Evolutionary conservation across 2,797 vertebrate genomes (phyloP), one percentile per base, ranked within the genome.

Genomic region (Brotogeris chrysoptera): DNA sequence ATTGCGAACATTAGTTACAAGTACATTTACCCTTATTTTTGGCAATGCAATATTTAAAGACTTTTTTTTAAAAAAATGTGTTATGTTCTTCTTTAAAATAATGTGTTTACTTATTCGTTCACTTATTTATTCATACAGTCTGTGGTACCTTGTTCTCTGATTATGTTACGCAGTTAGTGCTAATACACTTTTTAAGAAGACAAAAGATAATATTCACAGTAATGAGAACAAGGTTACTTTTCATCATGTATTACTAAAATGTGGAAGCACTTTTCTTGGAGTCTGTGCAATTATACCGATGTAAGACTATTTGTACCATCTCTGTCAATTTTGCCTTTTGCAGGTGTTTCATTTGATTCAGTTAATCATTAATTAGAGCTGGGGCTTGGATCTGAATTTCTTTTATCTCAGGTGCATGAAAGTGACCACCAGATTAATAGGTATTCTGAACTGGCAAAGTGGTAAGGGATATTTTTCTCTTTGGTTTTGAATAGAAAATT

Each of bases 331-430:
- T 86, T 9, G 6, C 9, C 34, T 91, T 92, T 83, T 92, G 5
- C 13, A 43, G 13, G 20, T 91, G 34, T 68, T 93, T 27, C 34
- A 7, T 83, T 88, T 78, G n/a, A 86, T 70, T 60, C 32, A 80
- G 14, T 88, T 90, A 90, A 47, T 71, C 18, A 65, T 91, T 94
- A 94, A 93, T 93, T 93, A 91, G 91, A 93, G 15, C 18, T 88
- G 87, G 85, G 91, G 95, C 34, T 94, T 86, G 34, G 71, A 61
- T 36, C 5, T 61, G 65, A 82, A 11, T 61, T 86, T 78, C 68
- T 86, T 82, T 91, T 90, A 60, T 61, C 85, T 95, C 61, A 65
- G 8, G 30, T 65, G 41, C 80, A 72, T 18, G 16, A 27, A 61
- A 78, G 24, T 83, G 87, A 81, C 85, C 80, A 78, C 27, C 21